These are phyloP conservation scores for Brachionus calyciflorus DNA, from an alignment of 1,140 invertebrate genomes.

Conservation along the genomic window DNA sequence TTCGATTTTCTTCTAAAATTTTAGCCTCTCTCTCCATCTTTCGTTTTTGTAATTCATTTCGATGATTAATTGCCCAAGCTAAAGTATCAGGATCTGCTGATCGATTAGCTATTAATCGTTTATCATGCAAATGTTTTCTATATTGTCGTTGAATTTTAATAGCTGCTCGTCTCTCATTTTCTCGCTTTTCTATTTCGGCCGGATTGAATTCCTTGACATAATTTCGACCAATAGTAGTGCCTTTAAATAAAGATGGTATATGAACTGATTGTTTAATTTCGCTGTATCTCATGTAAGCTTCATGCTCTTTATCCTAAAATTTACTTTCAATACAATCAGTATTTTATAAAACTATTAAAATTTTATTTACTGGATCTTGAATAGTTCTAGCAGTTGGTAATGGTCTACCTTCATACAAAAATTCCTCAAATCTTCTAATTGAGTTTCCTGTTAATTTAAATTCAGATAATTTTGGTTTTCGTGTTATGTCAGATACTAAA, in stretches of 20 bases:
- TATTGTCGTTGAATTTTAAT: conserved; percentile 38
- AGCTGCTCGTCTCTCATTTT: conserved; percentile 8
- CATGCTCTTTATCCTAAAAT: conserved; percentile 7
- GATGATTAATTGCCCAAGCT: conserved; percentile 1
- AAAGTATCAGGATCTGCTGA: not conserved
- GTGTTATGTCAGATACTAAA: not conserved
- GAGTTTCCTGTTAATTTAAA: conserved; percentile 4
- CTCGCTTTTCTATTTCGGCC: not conserved
- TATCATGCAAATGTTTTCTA: conserved; percentile 11
- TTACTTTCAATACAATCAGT: not conserved
- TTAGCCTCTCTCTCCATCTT: not conserved
- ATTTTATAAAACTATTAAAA: not conserved
- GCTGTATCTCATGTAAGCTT: not conserved
- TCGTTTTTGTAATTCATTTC: conserved; percentile 22
- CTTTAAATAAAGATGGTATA: conserved; percentile 27
- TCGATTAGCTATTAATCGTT: not conserved
- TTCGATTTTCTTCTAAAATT: not conserved
- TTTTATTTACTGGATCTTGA: conserved; percentile 6
- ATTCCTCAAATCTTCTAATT: not conserved
- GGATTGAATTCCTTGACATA: conserved; percentile 42
- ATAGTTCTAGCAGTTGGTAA: conserved; percentile 23
- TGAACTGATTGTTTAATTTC: conserved; percentile 30
- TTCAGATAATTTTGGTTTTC: not conserved
- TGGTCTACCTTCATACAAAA: conserved; percentile 17
- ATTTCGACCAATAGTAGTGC: conserved; percentile 19